These are phyloP conservation scores for Pherbina coryleti DNA, from an alignment of 2,888 invertebrate species.

Conservation along the genomic window DNA sequence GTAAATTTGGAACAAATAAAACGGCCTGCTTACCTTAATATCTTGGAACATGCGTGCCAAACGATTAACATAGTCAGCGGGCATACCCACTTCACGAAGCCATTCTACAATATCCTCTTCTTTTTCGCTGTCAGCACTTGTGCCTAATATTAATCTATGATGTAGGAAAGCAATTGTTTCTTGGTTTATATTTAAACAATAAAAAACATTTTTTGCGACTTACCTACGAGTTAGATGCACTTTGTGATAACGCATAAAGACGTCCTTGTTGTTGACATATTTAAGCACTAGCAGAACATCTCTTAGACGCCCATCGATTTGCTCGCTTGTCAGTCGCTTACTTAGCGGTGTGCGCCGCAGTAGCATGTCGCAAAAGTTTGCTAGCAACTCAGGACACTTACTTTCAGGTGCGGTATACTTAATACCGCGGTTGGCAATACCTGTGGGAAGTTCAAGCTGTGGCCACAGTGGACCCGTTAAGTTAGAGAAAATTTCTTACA, in stretches of 20 bases:
- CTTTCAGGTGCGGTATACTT: constrained; percentile 89
- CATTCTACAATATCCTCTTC: constrained; percentile 99
- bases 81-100: constrained; percentile 98
- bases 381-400: constrained; percentile 97
- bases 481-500: background rate
- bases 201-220: constrained; percentile 7
- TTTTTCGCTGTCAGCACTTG: constrained; percentile 98
- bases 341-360: constrained; percentile 95
- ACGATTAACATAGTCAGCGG: constrained; percentile 99
- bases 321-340: constrained; percentile 95
- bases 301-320: constrained; percentile 92
- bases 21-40: constrained; percentile 79
- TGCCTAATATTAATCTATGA: constrained; percentile 89
- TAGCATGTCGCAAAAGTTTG: constrained; percentile 99
- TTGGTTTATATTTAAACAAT: background rate
- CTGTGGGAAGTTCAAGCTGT: constrained; percentile 74
- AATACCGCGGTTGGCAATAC: constrained; percentile 75
- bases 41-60: constrained; percentile 98
- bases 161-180: background rate
- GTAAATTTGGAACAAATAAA: background rate
- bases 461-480: background rate
- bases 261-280: constrained; percentile 99
- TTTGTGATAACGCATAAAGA: constrained; percentile 99
- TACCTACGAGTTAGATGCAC: constrained; percentile 91
- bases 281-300: constrained; percentile 97